These are phyloP conservation scores for Microcebus murinus DNA, from an alignment of 2,113 vertebrate species.

Conservation along the genomic window DNA sequence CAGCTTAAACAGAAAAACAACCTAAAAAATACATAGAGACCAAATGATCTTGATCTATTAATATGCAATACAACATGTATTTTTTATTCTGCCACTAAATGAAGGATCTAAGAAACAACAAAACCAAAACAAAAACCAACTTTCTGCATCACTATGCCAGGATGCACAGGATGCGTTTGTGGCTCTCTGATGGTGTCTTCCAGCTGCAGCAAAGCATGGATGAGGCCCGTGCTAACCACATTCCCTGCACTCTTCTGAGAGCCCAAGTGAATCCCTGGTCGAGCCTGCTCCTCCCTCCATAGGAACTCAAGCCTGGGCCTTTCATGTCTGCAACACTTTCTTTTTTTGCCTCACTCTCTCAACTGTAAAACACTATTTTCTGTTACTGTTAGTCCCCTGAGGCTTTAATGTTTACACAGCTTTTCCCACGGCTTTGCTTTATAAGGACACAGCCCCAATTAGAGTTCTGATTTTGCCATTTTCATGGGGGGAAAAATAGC, in stretches of 20 bases:
- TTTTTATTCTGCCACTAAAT: slow-evolving; percentile 38
- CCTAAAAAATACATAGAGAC: neutral
- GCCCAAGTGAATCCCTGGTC: slow-evolving; percentile 31
- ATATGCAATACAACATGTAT: neutral
- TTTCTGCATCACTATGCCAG: neutral
- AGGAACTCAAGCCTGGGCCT: slow-evolving; percentile 75
- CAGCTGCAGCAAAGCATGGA: slow-evolving; percentile 53
- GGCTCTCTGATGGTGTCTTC: slow-evolving; percentile 60
- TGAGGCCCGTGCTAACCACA: slow-evolving; percentile 53
- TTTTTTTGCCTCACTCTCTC: slow-evolving; percentile 81
- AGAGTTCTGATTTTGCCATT: slow-evolving; percentile 84
- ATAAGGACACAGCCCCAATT: slow-evolving; percentile 84
- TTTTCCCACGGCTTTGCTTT: slow-evolving; percentile 84
- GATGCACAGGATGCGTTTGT: slow-evolving; percentile 36
- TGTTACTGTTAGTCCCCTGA: slow-evolving; percentile 78
- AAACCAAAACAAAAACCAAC: neutral
- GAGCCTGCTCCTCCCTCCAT: slow-evolving; percentile 72
- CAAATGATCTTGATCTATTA: slow-evolving; percentile 58
- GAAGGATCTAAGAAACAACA: neutral
- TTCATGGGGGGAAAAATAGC: slow-evolving; percentile 69
- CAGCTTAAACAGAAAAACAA: slow-evolving; percentile 36
- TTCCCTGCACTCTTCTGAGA: neutral
- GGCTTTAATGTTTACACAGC: slow-evolving; percentile 86
- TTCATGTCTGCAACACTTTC: slow-evolving; percentile 84
- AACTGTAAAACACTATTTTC: slow-evolving; percentile 79